Evolutionary conservation across 2,113 vertebrate genomes (phyloP).

Genomic region (Pseudopipra pipra): DNA sequence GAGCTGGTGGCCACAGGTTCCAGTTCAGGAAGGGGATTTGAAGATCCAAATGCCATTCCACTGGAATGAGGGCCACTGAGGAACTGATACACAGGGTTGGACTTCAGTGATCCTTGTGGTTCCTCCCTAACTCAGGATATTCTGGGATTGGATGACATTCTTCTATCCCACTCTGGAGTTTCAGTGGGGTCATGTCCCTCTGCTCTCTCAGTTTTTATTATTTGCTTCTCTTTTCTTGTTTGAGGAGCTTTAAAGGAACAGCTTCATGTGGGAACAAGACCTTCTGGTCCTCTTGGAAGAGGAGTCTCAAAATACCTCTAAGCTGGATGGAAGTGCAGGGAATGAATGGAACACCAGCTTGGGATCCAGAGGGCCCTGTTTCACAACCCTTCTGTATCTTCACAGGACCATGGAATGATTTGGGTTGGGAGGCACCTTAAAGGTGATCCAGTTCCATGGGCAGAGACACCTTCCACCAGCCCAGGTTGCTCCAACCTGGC

Average conservation of each 20-base stretch:
- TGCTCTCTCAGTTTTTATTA: accelerated
- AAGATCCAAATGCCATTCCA: background rate
- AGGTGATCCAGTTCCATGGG: background rate
- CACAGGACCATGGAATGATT: background rate
- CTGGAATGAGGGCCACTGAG: background rate
- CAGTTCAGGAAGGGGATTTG: background rate
- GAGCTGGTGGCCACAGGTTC: background rate
- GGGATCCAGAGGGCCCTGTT: background rate
- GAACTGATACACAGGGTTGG: background rate
- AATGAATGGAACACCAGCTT: background rate
- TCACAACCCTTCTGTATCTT: background rate
- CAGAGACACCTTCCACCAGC: background rate
- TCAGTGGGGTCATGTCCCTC: background rate
- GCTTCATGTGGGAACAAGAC: background rate
- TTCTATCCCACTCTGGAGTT: background rate
- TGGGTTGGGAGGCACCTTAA: background rate
- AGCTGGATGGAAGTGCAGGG: background rate
- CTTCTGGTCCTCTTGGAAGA: background rate
- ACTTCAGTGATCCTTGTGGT: no score
- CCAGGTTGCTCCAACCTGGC: background rate
- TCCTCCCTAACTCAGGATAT: background rate
- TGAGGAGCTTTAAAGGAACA: background rate
- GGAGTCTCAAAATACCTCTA: background rate
- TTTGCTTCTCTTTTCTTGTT: background rate
- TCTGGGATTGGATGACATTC: background rate